Percentiles rank a stretch among this genome's conserved stretches.
Conservation (phyloP, 2,797 vertebrate genomes). For the Uromys caudimaculatus region DNA sequence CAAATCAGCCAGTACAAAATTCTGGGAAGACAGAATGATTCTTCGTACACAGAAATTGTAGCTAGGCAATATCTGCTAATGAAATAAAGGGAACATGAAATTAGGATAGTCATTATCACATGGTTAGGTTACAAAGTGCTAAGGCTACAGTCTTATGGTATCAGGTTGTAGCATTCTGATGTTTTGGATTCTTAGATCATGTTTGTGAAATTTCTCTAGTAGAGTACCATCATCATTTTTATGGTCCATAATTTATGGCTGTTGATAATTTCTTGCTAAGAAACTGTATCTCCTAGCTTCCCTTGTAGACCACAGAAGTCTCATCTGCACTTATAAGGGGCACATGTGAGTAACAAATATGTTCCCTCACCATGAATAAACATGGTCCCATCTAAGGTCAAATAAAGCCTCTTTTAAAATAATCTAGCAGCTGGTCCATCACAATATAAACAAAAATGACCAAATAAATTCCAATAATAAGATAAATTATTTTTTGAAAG, state of each 20-base stretch:
- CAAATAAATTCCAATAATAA: neutral
- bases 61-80: neutral
- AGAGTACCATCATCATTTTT: neutral
- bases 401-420: neutral
- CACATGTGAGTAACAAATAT: neutral
- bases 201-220: neutral
- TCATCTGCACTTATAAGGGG: neutral
- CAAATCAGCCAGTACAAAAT: neutral
- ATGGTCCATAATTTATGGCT: neutral
- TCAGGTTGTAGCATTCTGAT: neutral
- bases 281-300: neutral
- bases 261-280: neutral
- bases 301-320: neutral
- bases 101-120: neutral
- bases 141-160: neutral
- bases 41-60: neutral
- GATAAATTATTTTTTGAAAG: conserved; percentile 9
- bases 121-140: neutral
- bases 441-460: neutral
- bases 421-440: neutral
- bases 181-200: neutral
- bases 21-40: neutral
- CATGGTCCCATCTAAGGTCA: neutral
- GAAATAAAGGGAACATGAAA: neutral
- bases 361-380: neutral